phyloP scores from a whole-genome alignment of 2,113 vertebrate species.

The Callionymus lyra region DNA sequence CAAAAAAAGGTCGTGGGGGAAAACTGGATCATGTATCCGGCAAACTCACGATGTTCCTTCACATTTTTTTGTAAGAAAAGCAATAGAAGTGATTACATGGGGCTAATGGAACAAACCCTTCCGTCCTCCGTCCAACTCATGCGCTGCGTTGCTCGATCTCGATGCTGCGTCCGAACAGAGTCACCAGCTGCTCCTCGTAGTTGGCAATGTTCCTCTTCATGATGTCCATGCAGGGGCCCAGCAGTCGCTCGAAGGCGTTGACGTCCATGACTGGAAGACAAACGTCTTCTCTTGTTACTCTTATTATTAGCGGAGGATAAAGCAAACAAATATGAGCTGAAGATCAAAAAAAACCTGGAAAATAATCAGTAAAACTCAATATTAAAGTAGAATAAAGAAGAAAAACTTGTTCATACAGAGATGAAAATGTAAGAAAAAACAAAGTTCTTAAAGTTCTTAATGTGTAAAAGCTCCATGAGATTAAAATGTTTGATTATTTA shows the following conservation, averaged over 20 bases:
- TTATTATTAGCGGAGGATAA: no score
- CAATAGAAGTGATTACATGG: constrained; percentile 12
- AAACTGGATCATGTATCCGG: no score
- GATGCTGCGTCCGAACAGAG: constrained; percentile 90
- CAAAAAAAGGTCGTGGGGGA: constrained; percentile 9
- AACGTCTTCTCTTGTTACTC: no score
- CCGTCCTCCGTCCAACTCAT: constrained; percentile 58
- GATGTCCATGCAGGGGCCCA: constrained; percentile 99
- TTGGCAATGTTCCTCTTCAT: constrained; percentile 99
- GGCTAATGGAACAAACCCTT: constrained; percentile 22
- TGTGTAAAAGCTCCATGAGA: no score
- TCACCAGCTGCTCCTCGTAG: constrained; percentile 93
- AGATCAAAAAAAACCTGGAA: no score
- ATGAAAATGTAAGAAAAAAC: no score
- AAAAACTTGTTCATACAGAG: no score
- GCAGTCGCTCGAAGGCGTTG: constrained; percentile 93
- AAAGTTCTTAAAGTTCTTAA: no score
- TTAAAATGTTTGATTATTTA: no score
- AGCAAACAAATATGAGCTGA: no score
- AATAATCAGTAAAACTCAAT: no score
- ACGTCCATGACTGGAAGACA: constrained; percentile 83
- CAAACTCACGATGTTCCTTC: neutral
- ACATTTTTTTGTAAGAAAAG: neutral
- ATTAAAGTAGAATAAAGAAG: no score
- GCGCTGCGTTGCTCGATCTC: constrained; percentile 83